Percentiles rank a stretch among this genome's conserved stretches.
Conservation (phyloP, 2,797 vertebrate species). For the Crenichthys baileyi region DNA sequence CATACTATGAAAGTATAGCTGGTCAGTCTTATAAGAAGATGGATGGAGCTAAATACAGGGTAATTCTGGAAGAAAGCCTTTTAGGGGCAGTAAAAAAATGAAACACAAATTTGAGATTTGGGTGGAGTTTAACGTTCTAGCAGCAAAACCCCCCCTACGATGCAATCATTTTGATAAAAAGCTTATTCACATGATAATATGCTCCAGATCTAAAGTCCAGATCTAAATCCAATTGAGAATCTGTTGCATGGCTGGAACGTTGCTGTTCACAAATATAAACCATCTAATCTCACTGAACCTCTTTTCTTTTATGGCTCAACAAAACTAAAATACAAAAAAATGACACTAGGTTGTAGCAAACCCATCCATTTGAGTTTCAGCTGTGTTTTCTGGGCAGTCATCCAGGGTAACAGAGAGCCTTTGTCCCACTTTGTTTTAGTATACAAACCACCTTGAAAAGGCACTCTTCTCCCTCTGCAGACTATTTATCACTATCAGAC, state of each 20-base stretch:
- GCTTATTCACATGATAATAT: neutral
- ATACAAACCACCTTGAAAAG: constrained; percentile 84
- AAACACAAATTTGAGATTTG: neutral
- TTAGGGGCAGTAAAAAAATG: neutral
- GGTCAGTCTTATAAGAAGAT: neutral
- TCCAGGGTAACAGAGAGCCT: constrained; percentile 72
- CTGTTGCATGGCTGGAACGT: neutral
- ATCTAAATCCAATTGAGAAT: neutral
- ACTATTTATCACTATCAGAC: constrained; percentile 83
- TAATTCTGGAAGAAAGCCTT: neutral
- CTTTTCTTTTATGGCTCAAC: constrained; percentile 37
- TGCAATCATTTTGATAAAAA: neutral
- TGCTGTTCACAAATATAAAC: neutral
- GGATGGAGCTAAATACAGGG: neutral
- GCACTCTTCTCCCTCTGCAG: constrained; percentile 56
- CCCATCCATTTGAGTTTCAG: constrained; percentile 43
- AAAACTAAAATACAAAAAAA: constrained; percentile 29
- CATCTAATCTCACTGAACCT: neutral
- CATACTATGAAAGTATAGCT: neutral
- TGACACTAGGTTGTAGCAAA: constrained; percentile 33
- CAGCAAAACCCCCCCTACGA: neutral
- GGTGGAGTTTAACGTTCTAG: neutral
- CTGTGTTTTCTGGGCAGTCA: constrained; percentile 70
- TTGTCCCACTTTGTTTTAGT: constrained; percentile 71
- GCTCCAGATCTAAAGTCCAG: neutral